These are phyloP conservation scores for Mesopsocus fuscifrons DNA, from an alignment of 2,888 invertebrate genomes.

Conservation along the genomic window DNA sequence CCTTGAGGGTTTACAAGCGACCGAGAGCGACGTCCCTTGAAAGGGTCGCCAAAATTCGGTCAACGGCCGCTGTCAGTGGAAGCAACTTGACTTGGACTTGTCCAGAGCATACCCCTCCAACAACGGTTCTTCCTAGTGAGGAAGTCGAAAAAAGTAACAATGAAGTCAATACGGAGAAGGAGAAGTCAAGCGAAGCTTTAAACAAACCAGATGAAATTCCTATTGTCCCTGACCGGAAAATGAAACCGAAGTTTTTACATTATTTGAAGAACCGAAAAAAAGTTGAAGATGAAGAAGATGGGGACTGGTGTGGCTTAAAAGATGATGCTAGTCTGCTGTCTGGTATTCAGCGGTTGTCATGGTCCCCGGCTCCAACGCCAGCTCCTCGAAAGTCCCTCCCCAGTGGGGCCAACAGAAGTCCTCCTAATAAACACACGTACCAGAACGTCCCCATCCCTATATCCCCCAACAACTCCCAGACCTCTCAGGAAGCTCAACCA, in stretches of 20 bases:
- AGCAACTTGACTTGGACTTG: slow-evolving; percentile 22
- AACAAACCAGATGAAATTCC: not conserved
- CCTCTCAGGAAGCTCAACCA: not conserved
- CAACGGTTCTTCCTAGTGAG: not conserved
- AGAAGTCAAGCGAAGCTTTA: slow-evolving; percentile 1
- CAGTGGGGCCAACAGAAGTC: slow-evolving; percentile 10
- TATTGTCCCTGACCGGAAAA: not conserved
- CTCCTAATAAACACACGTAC: slow-evolving; percentile 26
- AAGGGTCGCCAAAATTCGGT: not conserved
- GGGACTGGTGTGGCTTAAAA: not conserved
- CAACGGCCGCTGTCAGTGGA: not conserved
- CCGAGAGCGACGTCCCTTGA: not conserved
- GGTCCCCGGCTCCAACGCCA: slow-evolving; percentile 17
- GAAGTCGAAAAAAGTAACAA: not conserved
- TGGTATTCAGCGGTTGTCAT: not conserved
- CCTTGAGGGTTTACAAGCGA: slow-evolving; percentile 13
- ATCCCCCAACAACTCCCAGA: slow-evolving; percentile 21
- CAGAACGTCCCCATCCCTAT: slow-evolving; percentile 32
- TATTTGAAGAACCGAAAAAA: not conserved
- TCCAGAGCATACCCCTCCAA: not conserved
- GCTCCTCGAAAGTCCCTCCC: slow-evolving; percentile 19
- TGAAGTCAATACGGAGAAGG: slow-evolving; percentile 9
- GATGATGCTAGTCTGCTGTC: slow-evolving; percentile 5
- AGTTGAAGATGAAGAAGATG: not conserved
- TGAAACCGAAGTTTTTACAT: slow-evolving; percentile 3